phyloP scores from a whole-genome alignment of 2,888 invertebrate species.

The Pheosia tremula region DNA sequence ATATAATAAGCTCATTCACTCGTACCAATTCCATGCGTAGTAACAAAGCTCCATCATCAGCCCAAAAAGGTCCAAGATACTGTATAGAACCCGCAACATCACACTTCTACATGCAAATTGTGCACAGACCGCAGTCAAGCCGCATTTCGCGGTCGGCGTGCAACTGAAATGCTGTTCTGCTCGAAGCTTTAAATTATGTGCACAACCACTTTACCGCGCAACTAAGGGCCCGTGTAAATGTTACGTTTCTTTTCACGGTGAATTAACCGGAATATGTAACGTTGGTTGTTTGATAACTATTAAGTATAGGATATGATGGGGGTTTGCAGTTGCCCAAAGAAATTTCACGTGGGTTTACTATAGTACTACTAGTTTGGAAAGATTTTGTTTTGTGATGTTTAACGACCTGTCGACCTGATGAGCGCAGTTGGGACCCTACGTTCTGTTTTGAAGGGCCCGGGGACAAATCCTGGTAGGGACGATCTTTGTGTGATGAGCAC shows the following conservation, averaged over 20 bases:
- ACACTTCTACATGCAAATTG: background rate
- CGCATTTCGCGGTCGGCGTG: conserved; percentile 3
- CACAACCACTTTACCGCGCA: conserved; percentile 2
- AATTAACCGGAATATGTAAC: conserved; percentile 5
- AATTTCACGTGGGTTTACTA: too few species aligned
- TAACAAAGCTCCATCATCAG: background rate
- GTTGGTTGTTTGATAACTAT: background rate
- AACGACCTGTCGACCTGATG: too few species aligned
- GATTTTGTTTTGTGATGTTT: too few species aligned
- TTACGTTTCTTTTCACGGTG: background rate
- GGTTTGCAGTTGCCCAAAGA: too few species aligned
- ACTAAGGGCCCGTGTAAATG: conserved; percentile 3
- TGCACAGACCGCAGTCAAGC: background rate
- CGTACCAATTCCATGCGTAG: too few species aligned
- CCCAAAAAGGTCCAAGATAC: background rate
- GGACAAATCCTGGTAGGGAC: too few species aligned
- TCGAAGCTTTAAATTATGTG: conserved; percentile 6
- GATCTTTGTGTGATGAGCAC: too few species aligned
- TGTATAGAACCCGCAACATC: background rate
- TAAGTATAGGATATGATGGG: background rate
- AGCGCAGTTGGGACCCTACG: too few species aligned
- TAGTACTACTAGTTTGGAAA: too few species aligned
- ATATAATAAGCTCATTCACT: too few species aligned
- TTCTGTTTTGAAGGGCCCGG: too few species aligned
- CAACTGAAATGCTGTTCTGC: background rate